phyloP scores from a whole-genome alignment of 1,140 invertebrate genomes.

The Drosophila mojavensis region DNA sequence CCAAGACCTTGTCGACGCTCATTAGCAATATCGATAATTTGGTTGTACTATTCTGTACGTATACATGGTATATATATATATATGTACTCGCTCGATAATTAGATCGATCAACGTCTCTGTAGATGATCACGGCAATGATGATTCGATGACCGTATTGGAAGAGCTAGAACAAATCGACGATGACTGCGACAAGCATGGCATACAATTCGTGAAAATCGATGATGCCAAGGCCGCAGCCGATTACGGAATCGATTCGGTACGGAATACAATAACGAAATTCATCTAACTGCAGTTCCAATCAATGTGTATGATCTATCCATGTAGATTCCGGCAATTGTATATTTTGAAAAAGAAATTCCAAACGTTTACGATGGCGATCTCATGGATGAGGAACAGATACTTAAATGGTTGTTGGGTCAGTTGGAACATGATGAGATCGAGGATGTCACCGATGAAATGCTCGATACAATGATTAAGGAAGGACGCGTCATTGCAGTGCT shows the following conservation, averaged over 20 bases:
- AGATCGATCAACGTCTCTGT: constrained; percentile 33
- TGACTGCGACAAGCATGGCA: constrained; percentile 95
- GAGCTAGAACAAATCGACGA: constrained; percentile 97
- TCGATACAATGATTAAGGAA: constrained; percentile 94
- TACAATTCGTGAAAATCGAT: constrained; percentile 97
- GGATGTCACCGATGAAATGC: constrained; percentile 97
- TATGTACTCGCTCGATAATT: neutral
- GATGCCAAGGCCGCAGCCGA: constrained; percentile 92
- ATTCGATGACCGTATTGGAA: constrained; percentile 92
- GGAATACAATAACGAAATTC: constrained; percentile 6
- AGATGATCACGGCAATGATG: constrained; percentile 94
- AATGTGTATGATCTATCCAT: neutral
- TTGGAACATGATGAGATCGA: constrained; percentile 97
- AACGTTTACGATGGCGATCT: constrained; percentile 96
- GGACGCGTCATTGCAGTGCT: constrained; percentile 95
- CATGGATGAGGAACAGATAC: constrained; percentile 95
- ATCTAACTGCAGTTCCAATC: neutral
- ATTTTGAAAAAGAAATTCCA: constrained; percentile 96
- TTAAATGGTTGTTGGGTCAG: constrained; percentile 94
- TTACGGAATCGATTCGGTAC: constrained; percentile 92
- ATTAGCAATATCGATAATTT: constrained; percentile 96
- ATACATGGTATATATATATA: constrained; percentile 12
- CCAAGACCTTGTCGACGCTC: constrained; percentile 93
- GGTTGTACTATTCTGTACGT: constrained; percentile 96
- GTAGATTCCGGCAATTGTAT: constrained; percentile 91